Base-by-base conservation (phyloP, 2,113 vertebrate genomes). In the Azemiops feae region DNA sequence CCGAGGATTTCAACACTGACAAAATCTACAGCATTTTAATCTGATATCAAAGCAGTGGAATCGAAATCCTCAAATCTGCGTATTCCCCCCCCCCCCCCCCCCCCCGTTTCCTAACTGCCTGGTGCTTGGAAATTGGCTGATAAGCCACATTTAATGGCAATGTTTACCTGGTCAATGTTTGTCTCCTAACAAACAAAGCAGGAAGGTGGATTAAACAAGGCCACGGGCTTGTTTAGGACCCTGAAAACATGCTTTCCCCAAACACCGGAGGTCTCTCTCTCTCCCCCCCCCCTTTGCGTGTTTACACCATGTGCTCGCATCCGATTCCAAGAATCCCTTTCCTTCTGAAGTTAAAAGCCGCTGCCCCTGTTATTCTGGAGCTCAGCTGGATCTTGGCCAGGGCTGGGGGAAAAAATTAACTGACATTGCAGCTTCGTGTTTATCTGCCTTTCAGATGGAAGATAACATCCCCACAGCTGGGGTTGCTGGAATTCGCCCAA, bases 321-420 rank as follows among this genome's bases (percentile, higher is more conserved):
- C 88, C 8, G 1, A 47, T 93, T 93, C 92, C 88, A 45, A 93
- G 92, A 93, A 93, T 85, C n/a, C 5, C 12, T 47, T 34, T 43
- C 53, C 39, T 34, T 14, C 53, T 90, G 25, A 27, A 53, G 27
- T 30, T 57, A 23, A 47, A 25, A 57, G 60, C 52, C 23, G 18
- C 64, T 1, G 57, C 18, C 52, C 53, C 4, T 45, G 39, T 85
- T 85, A 45, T 92, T 74, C 16, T 22, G 20, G 22, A 47, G 52
- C 39, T 52, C 1, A 10, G 53, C 52, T 85, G 64, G 64, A n/a
- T 25, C 55, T n/a, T 23, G 39, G 91, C 91, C 91, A 88, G n/a
- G 54, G 18, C 34, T 43, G 30, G 12, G 47, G 47, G 39, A 3
- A 50, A 50, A 85, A 58, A 52, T 34, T 0, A 85, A 87, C 45